Base-by-base conservation (phyloP, 2,113 vertebrate species). In the Bostrychus sinensis region DNA sequence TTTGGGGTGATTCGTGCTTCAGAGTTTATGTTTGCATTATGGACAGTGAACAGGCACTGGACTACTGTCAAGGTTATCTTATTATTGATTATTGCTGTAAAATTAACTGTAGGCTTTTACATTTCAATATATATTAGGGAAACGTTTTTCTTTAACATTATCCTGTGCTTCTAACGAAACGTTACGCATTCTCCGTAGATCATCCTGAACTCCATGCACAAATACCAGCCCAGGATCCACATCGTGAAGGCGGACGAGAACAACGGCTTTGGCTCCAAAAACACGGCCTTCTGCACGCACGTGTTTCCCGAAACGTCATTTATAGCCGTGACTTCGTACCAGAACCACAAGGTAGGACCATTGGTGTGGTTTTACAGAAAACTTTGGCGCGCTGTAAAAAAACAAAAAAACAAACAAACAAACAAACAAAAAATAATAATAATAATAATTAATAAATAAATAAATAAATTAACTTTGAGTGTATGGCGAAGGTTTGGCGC, bases 151-250 rank as follows among this genome's bases (percentile, higher is more conserved):
- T 3, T 41, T 4, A 14, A 16, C 50, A 26, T 13, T 57, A 19
- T 37, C 4, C n/a, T 22, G 28, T 4, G 19, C 20, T 16, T 13
- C 17, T 10, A 2, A 43, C 8, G 55, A 13, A 53, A 7, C 0
- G 8, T 67, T 65, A 25, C 62, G 43, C 12, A 76, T 70, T 30
- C 1, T 13, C 46, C 32, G 3, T 17, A 99, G 97, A 99, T 99
- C 82, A 99, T 99, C 76, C 86, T 99, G 13, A 99, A 99, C 83
- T 99, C 97, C 53, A 99, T 99, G 97, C 97, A 99, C 89, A 99
- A 98, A 46, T 99, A 99, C 65, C 97, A 99, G 65, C 97, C 97
- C 46, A 89, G 97, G 87, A 95, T 99, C 60, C 97, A 99, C 86
- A 98, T 99, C 11, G 97, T 99, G 56, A 98, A 98, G 78, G 97